A percentile compares a stretch with the other conserved stretches of the same genome.
Evolutionary conservation across 2,888 invertebrate species (phyloP).

Genomic region (Bruchidius siliquastri): DNA sequence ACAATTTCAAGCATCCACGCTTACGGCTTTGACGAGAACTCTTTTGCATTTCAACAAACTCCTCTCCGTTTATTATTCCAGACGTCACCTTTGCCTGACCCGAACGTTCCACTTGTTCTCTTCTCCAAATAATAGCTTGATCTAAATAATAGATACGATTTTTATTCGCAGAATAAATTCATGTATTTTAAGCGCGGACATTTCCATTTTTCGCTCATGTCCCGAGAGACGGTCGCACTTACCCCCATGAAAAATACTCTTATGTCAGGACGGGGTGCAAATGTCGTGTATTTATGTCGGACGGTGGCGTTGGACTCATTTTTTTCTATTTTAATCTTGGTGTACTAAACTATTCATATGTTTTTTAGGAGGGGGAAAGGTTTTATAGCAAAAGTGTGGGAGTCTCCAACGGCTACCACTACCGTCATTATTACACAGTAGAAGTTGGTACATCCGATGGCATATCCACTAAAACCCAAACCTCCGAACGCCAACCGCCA

Average conservation of each 20-base stretch:
- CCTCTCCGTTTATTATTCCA: not conserved
- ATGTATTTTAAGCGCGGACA: not conserved
- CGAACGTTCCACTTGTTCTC: not conserved
- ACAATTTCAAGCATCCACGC: not conserved
- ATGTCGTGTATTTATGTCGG: not conserved
- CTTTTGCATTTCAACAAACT: not conserved
- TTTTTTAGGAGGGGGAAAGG: no score
- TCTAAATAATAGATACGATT: not conserved
- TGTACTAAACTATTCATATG: no score
- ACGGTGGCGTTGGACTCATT: not conserved
- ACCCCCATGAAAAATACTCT: not conserved
- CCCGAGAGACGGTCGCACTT: not conserved
- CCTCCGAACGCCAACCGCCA: no score
- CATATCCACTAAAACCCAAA: no score
- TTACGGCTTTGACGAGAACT: not conserved
- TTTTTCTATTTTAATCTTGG: not conserved
- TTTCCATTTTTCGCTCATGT: not conserved
- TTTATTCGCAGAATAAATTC: not conserved
- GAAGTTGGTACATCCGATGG: no score
- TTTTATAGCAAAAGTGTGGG: no score
- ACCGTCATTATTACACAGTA: no score
- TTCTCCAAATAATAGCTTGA: not conserved
- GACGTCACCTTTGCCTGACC: not conserved
- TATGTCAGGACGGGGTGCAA: not conserved
- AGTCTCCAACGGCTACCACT: no score